A percentile compares a stretch with the other conserved stretches of the same genome.
These are phyloP conservation scores for Poecilobothrus nobilitatus DNA, from an alignment of 2,888 invertebrate species.

Conservation along the genomic window DNA sequence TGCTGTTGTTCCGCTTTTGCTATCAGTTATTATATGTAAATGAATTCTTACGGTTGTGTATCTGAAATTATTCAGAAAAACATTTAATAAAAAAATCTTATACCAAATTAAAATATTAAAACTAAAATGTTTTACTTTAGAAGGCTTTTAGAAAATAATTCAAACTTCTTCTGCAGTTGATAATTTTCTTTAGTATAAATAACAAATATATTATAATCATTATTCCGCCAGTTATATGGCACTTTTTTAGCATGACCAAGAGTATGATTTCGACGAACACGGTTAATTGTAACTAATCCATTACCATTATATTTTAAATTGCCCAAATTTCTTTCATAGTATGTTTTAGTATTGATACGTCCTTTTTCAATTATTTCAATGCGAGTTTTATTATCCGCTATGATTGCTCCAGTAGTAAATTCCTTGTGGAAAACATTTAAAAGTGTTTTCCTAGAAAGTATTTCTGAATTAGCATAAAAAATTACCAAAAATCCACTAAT, in stretches of 20 bases:
- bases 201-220: slow-evolving; percentile 40
- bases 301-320: slow-evolving; percentile 14
- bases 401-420: slow-evolving; percentile 8
- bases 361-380: slow-evolving; percentile 1
- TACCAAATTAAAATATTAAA: too few species aligned
- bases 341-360: background rate
- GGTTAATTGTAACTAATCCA: background rate
- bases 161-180: slow-evolving; percentile 39
- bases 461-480: slow-evolving; percentile 37
- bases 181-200: slow-evolving; percentile 42
- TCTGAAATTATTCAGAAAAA: background rate
- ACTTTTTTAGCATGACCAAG: slow-evolving; percentile 19
- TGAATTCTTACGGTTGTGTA: slow-evolving; percentile 45
- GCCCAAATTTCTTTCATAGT: slow-evolving; percentile 10
- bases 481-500: slow-evolving; percentile 35
- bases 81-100: too few species aligned
- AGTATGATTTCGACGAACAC: background rate
- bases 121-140: slow-evolving; percentile 26
- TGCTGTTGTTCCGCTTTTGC: slow-evolving; percentile 49
- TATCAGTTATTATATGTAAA: slow-evolving; percentile 56
- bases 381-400: background rate
- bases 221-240: slow-evolving; percentile 22
- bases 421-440: slow-evolving; percentile 21
- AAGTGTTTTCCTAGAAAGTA: slow-evolving; percentile 25
- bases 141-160: slow-evolving; percentile 38